Evolutionary conservation across 2,888 invertebrate species (phyloP), one percentile per base, ranked within the genome.

Genomic region (Leucophora obtusa): DNA sequence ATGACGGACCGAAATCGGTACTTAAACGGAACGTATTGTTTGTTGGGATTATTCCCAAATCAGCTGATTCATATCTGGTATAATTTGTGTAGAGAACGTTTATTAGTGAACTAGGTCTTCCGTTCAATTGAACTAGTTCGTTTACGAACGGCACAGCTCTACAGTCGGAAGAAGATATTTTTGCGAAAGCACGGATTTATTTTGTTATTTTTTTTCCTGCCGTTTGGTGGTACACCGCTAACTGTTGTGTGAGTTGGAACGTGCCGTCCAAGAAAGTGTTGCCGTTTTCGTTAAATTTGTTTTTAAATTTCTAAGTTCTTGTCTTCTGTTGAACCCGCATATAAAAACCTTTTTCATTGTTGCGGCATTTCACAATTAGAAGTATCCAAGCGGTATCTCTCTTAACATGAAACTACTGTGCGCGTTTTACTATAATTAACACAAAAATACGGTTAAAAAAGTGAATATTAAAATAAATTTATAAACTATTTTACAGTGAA

Each of bases 241-340:
- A 18, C 35, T 58, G 65, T 56, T 18, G 70, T 59, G 38, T 24
- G 63, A 17, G 54, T 66, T 38, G 21, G 38, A 59, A 65, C 47
- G 24, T 68, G 71, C 75, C 63, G 72, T 76, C 58, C 68, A 69
- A 43, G 54, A 56, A 70, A 62, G 59, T 56, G 72, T 80, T 47
- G 65, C 60, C 28, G 35, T 53, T 56, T 62, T 60, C 38, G 38
- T 43, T 38, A 35, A 54, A 70, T 21, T 33, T 33, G 28, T 54
- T 73, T 60, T 51, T 6, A 28, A 28, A 28, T 28, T 28, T 7
- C 28, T 3, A 50, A 38, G 53, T 38, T 58, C 28, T 65, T 35
- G 17, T 56, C 5, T 33, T 51, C 43, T 54, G 62, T 72, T 62
- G 21, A 53, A 71, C 43, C 58, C 43, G 76, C 65, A 54, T 71